Evolutionary conservation across 2,113 vertebrate genomes (phyloP), one percentile per base, ranked within the genome.

Genomic region (Bubo blakistoni): DNA sequence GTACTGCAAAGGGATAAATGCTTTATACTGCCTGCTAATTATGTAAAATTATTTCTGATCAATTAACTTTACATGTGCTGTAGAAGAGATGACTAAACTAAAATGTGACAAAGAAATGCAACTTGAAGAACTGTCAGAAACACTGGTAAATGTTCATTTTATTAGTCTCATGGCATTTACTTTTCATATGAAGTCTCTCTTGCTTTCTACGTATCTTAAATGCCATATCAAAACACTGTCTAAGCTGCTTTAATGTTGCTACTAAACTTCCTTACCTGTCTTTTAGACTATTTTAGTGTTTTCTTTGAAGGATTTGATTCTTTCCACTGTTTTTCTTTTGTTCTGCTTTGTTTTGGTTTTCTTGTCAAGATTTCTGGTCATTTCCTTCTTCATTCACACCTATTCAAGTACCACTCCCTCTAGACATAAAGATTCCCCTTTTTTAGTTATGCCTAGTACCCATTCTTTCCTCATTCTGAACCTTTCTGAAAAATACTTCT

Each of bases 101-200:
- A 98, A 98, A 97, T 94, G 95, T 93, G 96, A 98, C 79, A 98
- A 98, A 95, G 98, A 99, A 96, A 94, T 67, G 70, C 96, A 99
- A 95, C 97, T 99, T 89, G 97, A 98, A 97, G 96, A 97, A 88
- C 95, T 99, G 40, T 97, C 97, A 96, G 96, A 96, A 92, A 95
- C 98, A 69, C 92, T 99, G 97, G 99, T 99, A 98, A 98, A 78
- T 73, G 27, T 85, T 96, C 2, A 16, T 84, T 90, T 94, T 90
- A 62, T 86, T 94, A 87, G n/a, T 91, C 36, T 90, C 22, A 40
- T 65, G 40, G n/a, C 55, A 65, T 66, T 95, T 80, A 36, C 16
- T 91, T 89, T 94, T 88, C 32, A 86, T n/a, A 9, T 82, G 79
- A 88, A 93, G 38, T 66, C 44, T 52, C 46, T 79, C 25, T 88